phyloP scores from a whole-genome alignment of 2,797 vertebrate genomes.

The Gallinago solitaria region DNA sequence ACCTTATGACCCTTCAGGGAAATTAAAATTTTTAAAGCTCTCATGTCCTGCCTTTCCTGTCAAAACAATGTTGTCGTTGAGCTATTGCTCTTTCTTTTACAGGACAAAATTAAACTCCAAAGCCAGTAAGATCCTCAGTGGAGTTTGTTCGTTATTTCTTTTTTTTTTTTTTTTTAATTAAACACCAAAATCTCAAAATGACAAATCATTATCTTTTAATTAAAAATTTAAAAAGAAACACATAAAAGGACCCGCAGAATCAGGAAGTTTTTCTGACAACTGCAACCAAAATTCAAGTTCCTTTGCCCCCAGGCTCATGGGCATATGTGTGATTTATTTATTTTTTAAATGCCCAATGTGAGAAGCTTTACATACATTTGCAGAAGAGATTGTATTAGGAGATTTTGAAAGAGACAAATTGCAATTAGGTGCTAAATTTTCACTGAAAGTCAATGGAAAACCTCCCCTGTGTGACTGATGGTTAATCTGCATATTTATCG shows the following conservation, averaged over 20 bases:
- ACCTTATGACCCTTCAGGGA: conserved; percentile 48
- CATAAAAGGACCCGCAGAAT: not conserved
- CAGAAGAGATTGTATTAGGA: not conserved
- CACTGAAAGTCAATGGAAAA: not conserved
- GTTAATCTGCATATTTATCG: not conserved
- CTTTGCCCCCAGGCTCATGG: not conserved
- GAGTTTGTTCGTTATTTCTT: not conserved
- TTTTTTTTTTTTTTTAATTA: not conserved
- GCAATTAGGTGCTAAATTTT: conserved; percentile 19
- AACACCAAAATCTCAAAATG: conserved; percentile 9
- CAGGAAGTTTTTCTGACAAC: not conserved
- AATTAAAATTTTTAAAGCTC: conserved; percentile 57
- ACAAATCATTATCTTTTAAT: conserved; percentile 6
- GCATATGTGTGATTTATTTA: not conserved
- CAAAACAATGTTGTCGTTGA: conserved; percentile 41
- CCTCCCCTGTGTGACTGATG: not conserved
- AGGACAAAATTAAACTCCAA: conserved; percentile 27
- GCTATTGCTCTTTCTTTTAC: conserved; percentile 10
- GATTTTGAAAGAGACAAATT: not conserved
- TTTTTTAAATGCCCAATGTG: not conserved
- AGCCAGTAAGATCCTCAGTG: not conserved
- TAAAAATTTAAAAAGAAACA: not conserved
- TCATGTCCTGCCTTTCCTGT: conserved; percentile 39
- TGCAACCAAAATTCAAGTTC: not conserved
- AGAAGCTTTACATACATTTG: not conserved